phyloP scores from a whole-genome alignment of 2,888 invertebrate genomes.

The Cerastis rubricosa region DNA sequence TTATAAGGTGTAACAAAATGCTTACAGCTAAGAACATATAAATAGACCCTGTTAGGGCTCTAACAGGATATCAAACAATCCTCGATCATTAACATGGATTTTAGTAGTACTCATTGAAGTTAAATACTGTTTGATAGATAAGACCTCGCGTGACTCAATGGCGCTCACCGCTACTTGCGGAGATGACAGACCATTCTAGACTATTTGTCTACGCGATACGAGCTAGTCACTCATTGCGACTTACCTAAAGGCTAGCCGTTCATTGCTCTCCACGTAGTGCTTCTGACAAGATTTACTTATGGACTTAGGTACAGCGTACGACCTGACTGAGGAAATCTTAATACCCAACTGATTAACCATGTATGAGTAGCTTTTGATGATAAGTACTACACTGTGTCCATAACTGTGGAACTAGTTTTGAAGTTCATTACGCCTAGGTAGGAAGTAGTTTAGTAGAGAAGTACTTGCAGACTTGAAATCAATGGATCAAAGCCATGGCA shows the following conservation, averaged over 20 bases:
- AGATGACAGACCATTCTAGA: constrained; percentile 23
- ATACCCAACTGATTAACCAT: neutral
- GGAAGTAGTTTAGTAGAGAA: neutral
- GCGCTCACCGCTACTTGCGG: constrained; percentile 13
- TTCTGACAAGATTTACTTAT: neutral
- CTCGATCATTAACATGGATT: neutral
- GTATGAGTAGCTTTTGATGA: neutral
- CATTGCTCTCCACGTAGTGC: constrained; percentile 8
- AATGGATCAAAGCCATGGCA: neutral
- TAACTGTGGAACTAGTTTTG: neutral
- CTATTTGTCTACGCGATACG: constrained; percentile 15
- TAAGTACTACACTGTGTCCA: neutral
- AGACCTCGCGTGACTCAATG: neutral
- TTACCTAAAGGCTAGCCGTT: constrained; percentile 8
- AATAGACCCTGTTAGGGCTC: too few relatives aligned
- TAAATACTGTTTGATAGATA: neutral
- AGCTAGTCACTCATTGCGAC: neutral
- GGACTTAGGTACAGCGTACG: constrained; percentile 5
- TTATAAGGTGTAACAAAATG: too few relatives aligned
- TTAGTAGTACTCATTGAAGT: neutral
- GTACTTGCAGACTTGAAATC: neutral
- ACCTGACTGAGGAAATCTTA: neutral
- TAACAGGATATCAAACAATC: too few relatives aligned
- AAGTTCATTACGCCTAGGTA: neutral
- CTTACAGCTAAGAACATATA: too few relatives aligned